Evolutionary conservation across 2,888 invertebrate genomes (phyloP), one percentile per base, ranked within the genome.

Genomic region (Dryocosmus kuriphilus): DNA sequence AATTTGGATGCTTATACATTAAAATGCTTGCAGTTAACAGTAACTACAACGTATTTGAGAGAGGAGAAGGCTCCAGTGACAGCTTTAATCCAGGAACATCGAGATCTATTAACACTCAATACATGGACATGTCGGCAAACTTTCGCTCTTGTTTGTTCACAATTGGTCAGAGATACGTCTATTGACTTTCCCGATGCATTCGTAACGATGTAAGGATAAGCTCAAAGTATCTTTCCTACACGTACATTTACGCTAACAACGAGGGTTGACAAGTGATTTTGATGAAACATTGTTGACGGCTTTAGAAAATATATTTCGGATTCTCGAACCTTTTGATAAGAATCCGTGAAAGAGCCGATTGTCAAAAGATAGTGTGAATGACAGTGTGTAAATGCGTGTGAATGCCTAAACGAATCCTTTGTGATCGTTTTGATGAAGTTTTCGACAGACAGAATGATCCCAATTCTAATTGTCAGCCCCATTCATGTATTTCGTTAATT

Each of bases 121-220:
- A 93, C 93, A 81, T 96, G 96, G 96, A 93, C 93, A 63, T 90
- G 93, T 38, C 92, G 96, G 57, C 96, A 96, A 88, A 94, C 94
- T 80, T 96, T 94, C 89, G 95, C 94, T 1, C 91, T 94, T 67
- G 87, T 95, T 38, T 95, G 95, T 87, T 92, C 93, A 22, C 93
- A 93, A 63, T 89, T 95, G 32, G 89, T 95, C 51, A 90, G 90
- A 86, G 93, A 86, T 82, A 90, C 90, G 9, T 92, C 92, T 1
- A 87, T 94, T 78, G 90, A 91, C n/a, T n/a, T 62, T 32, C 62
- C 35, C n/a, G 24, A 41, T 67, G 46, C 46, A 30, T 46, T 51
- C 41, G 46, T 46, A 30, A 77, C 35, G 22, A n/a, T n/a, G n/a
- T n/a, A n/a, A n/a, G n/a, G n/a, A n/a, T 75, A 63, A 82, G 79